Evolutionary conservation across 2,113 vertebrate species (phyloP).

Genomic region (Apodemus sylvaticus): DNA sequence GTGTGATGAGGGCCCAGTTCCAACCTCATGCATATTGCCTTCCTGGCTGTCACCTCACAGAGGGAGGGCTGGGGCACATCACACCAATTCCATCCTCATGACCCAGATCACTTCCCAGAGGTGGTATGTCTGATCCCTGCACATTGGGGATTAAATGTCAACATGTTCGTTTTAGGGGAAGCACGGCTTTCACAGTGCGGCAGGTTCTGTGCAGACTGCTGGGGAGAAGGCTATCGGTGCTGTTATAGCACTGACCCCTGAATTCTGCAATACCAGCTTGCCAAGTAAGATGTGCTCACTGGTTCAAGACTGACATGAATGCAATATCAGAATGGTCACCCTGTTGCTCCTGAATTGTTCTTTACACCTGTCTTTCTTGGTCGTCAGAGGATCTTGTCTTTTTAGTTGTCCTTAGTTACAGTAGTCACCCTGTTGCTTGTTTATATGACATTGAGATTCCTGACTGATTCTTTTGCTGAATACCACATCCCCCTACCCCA

Average conservation of each 20-base stretch:
- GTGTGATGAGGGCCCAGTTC: background rate
- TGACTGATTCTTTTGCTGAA: conserved; percentile 25
- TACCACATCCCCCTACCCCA: background rate
- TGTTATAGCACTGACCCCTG: background rate
- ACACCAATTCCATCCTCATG: background rate
- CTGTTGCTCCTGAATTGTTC: background rate
- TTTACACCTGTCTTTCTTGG: background rate
- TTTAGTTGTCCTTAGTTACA: background rate
- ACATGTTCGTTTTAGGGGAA: background rate
- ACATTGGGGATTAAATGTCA: background rate
- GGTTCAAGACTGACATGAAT: background rate
- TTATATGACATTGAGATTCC: background rate
- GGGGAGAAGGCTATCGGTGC: background rate
- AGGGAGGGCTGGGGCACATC: background rate
- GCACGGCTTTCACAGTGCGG: background rate
- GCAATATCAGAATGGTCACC: too few species aligned
- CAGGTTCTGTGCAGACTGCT: too few species aligned
- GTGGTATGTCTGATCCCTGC: background rate
- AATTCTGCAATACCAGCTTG: background rate
- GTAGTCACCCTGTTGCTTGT: background rate
- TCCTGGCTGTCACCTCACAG: background rate
- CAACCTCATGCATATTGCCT: background rate
- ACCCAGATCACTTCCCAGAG: background rate
- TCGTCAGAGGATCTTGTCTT: background rate
- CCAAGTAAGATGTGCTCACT: background rate